Percentiles rank a stretch among this genome's conserved stretches.
These are phyloP conservation scores for Drosophila tropicalis DNA, from an alignment of 1,140 invertebrate species.

Conservation along the genomic window DNA sequence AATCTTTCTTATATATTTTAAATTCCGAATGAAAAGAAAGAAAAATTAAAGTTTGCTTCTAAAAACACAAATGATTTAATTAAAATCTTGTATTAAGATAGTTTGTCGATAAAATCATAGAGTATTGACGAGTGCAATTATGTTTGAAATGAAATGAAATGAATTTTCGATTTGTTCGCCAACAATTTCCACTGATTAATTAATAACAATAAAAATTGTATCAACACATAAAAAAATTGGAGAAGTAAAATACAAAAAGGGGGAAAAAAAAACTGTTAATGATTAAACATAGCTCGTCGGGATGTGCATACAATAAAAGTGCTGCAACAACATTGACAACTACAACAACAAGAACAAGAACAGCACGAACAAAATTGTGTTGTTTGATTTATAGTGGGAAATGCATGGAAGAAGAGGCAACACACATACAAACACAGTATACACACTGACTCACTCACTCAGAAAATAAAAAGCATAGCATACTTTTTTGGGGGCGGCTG, in stretches of 20 bases:
- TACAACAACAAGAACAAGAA: constrained; percentile 16
- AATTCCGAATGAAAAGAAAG: not conserved
- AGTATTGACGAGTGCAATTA: not conserved
- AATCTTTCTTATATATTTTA: too few relatives aligned
- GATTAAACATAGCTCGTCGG: constrained; percentile 61
- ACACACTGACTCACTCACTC: not conserved
- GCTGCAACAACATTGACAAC: constrained; percentile 31
- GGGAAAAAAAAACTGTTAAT: constrained; percentile 51
- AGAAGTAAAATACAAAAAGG: not conserved
- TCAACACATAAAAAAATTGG: not conserved
- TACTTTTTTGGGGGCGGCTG: constrained; percentile 46
- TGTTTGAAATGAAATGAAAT: constrained; percentile 17
- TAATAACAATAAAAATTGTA: constrained; percentile 77
- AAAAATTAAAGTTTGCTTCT: not conserved
- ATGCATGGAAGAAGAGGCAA: constrained; percentile 39
- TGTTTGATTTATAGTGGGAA: constrained; percentile 78
- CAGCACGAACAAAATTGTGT: constrained; percentile 54
- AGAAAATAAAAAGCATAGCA: constrained; percentile 56
- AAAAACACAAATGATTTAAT: not conserved
- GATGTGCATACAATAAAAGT: constrained; percentile 51
- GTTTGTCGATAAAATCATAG: not conserved
- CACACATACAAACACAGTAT: too few relatives aligned
- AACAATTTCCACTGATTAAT: constrained; percentile 76
- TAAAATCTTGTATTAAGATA: not conserved
- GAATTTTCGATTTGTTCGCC: constrained; percentile 44